Percentiles rank a stretch among this genome's conserved stretches.
Conservation (phyloP, 2,113 vertebrate genomes). For the Euleptes europaea region DNA sequence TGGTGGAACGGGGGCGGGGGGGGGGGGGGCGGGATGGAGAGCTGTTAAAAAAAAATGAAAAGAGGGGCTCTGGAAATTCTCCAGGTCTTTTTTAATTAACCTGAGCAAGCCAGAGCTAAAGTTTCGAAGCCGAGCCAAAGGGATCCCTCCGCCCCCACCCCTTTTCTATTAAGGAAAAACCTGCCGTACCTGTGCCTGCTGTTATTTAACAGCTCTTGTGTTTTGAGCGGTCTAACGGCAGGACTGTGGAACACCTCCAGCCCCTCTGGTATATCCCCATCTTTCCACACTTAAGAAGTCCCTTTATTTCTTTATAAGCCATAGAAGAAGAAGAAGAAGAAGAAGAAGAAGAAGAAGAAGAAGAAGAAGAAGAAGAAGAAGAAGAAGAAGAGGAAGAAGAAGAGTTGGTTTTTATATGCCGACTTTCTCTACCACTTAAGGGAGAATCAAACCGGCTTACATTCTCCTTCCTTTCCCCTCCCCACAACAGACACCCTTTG, state of each 20-base stretch:
- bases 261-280: constrained; percentile 47
- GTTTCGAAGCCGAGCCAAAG: constrained; percentile 56
- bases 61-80: constrained; percentile 49
- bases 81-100: constrained; percentile 71
- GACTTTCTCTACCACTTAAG: too few species aligned
- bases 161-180: constrained; percentile 60
- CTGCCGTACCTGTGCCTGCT: constrained; percentile 62
- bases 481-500: too few species aligned
- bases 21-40: constrained; percentile 17
- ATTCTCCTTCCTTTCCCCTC: too few species aligned
- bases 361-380: too few species aligned
- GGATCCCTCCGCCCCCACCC: neutral
- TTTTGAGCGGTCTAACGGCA: constrained; percentile 51
- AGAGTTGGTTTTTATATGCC: too few species aligned
- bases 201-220: constrained; percentile 61
- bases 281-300: constrained; percentile 51
- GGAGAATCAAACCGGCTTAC: too few species aligned
- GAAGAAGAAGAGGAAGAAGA: too few species aligned
- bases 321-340: too few species aligned
- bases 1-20: neutral
- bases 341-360: too few species aligned
- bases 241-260: constrained; percentile 47
- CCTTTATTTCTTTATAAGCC: constrained; percentile 60
- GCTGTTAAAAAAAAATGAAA: constrained; percentile 36
- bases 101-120: constrained; percentile 58